A percentile compares a stretch with the other conserved stretches of the same genome.
phyloP scores from a whole-genome alignment of 2,888 invertebrate genomes.

The Disparrhopalites patrizii region DNA sequence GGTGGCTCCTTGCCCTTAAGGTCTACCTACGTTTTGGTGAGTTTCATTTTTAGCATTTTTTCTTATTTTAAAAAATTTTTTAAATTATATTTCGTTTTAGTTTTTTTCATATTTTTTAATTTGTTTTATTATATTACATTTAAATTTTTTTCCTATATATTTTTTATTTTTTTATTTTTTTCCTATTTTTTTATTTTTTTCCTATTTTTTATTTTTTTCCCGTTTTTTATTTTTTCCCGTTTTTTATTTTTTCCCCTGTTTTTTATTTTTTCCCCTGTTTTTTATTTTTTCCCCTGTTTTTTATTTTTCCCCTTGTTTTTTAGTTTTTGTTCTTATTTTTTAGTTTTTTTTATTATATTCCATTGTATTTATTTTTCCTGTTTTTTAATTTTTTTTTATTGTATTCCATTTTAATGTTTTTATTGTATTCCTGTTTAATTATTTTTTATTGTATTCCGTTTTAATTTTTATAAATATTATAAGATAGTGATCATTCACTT shows the following conservation, averaged over 20 bases:
- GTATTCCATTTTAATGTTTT: not conserved
- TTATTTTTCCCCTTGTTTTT: not conserved
- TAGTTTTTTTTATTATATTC: not conserved
- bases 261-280: too few relatives aligned
- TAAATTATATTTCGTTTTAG: too few relatives aligned
- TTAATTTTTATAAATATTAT: too few relatives aligned
- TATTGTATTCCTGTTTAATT: not conserved
- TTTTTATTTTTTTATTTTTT: too few relatives aligned
- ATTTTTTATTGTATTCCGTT: not conserved
- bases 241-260: too few relatives aligned
- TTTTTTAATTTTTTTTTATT: not conserved
- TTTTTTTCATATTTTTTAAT: too few relatives aligned
- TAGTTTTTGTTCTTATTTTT: not conserved
- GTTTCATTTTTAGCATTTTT: not conserved
- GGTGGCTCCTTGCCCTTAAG: constrained; percentile 12
- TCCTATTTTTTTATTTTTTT: too few relatives aligned
- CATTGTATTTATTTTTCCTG: not conserved
- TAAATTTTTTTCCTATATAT: too few relatives aligned
- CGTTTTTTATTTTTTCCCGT: too few relatives aligned
- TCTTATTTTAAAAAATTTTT: not conserved
- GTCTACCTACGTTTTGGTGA: constrained; percentile 15
- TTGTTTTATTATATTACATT: too few relatives aligned
- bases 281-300: not conserved
- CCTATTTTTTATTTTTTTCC: too few relatives aligned
- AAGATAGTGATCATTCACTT: not conserved